Evolutionary conservation across 2,113 vertebrate genomes (phyloP), one percentile per base, ranked within the genome.

Genomic region (Leucosticte australis): DNA sequence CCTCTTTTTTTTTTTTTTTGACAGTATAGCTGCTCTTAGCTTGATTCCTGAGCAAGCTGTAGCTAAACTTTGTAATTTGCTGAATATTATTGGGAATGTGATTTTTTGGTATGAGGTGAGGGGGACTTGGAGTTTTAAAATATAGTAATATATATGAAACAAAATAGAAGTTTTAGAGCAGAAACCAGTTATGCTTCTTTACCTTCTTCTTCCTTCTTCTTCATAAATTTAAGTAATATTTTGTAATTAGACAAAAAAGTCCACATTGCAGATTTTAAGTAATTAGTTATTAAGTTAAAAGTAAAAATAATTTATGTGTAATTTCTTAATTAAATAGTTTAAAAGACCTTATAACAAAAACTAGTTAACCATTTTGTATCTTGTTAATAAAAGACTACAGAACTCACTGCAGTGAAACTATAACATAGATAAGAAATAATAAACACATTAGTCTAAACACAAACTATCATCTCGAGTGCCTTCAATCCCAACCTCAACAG

Each of bases 1-100:
- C 1, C 2, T 1, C 2, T 3, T 3, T 27, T 31, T 39, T 46
- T 59, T 42, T 17, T 31, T 22, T 19, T 46, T n/a, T 9, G 2
- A 7, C 10, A 42, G 7, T 17, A 20, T 20, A 60, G 31, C 7
- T 74, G 42, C 13, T 13, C 26, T 30, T 52, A 28, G 15, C 24
- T 56, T 65, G 10, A 10, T 37, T 90, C 35, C 84, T 68, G 31
- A 59, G 17, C 13, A 39, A 76, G 39, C 11, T 64, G 13, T 22
- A 79, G 18, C 14, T 75, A 46, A 67, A 68, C 11, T n/a, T n/a
- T 83, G 11, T 24, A 2, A n/a, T 50, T 55, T 60, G 10, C 41
- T 62, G 33, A 37, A 16, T 60, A 31, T n/a, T 21, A 24, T 0
- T 56, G 6, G 11, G 17, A 79, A 37, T 22, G 13, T 46, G 16